Percentiles rank a stretch among this genome's conserved stretches.
phyloP scores from a whole-genome alignment of 2,888 invertebrate species.

The Heteropelma amictum region DNA sequence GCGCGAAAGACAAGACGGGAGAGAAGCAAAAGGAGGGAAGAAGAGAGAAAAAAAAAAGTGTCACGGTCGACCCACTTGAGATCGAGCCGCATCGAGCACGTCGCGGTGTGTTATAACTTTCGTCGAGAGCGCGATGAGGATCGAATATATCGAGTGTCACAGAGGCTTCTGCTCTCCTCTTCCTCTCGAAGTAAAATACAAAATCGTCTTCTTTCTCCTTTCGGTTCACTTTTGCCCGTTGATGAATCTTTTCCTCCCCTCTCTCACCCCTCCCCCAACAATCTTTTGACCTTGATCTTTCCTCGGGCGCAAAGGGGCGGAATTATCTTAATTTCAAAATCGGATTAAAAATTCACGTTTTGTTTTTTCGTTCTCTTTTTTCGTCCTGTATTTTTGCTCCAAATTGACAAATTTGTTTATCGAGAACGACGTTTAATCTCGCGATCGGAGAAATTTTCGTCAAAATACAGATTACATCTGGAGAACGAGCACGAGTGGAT shows the following conservation, averaged over 20 bases:
- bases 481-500: too few relatives aligned
- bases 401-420: too few relatives aligned
- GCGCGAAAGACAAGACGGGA: not conserved
- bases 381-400: too few relatives aligned
- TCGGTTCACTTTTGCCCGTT: constrained; percentile 13
- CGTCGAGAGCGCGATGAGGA: constrained; percentile 35
- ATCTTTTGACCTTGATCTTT: constrained; percentile 19
- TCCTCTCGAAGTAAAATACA: not conserved
- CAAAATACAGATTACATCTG: too few relatives aligned
- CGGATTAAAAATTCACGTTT: too few relatives aligned
- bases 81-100: constrained; percentile 50
- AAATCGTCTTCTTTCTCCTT: constrained; percentile 7
- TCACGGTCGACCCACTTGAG: constrained; percentile 66
- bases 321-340: too few relatives aligned
- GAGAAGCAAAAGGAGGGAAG: not conserved
- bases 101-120: constrained; percentile 53
- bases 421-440: too few relatives aligned
- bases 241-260: not conserved
- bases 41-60: constrained; percentile 57
- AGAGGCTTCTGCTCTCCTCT: constrained; percentile 1
- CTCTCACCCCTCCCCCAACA: too few relatives aligned
- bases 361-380: too few relatives aligned
- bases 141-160: constrained; percentile 49
- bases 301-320: not conserved
- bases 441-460: too few relatives aligned